phyloP scores from a whole-genome alignment of 2,113 vertebrate genomes.

The Psammodynastes pulverulentus region DNA sequence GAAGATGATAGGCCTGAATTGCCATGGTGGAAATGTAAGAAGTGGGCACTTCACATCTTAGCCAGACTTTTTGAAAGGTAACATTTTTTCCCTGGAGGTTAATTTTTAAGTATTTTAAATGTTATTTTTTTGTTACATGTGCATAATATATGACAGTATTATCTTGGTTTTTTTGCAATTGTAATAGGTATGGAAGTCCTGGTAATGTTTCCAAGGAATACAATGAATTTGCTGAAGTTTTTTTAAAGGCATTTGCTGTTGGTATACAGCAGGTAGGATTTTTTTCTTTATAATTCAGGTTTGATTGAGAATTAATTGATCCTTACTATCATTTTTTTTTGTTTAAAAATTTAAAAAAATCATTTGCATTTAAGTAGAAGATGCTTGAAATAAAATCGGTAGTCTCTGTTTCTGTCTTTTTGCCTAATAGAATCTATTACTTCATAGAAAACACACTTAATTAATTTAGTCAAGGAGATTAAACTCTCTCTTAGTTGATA shows the following conservation, averaged over 20 bases:
- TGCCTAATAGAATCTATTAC: not conserved
- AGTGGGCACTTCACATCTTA: conserved; percentile 98
- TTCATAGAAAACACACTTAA: not conserved
- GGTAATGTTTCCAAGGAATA: conserved; percentile 99
- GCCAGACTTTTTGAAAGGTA: conserved; percentile 97
- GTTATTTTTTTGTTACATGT: not conserved
- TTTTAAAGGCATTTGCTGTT: conserved; percentile 95
- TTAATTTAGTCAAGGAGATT: not conserved
- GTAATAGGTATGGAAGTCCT: conserved; percentile 90
- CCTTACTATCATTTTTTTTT: not conserved
- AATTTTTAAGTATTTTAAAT: not conserved
- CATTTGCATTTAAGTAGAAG: not conserved
- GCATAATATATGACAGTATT: conserved; percentile 18
- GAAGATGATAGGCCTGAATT: conserved; percentile 96
- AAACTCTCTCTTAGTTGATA: not conserved
- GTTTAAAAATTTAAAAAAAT: not conserved
- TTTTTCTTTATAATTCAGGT: conserved; percentile 10
- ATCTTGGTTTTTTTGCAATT: conserved; percentile 37
- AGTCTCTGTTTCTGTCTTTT: not conserved
- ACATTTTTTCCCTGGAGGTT: not conserved
- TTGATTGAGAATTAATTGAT: not conserved
- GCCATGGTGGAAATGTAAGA: conserved; percentile 99
- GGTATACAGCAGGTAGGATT: conserved; percentile 86
- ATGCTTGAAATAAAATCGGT: not conserved
- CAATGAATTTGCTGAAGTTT: conserved; percentile 95